phyloP scores from a whole-genome alignment of 1,140 invertebrate genomes.

The Uloborus diversus region DNA sequence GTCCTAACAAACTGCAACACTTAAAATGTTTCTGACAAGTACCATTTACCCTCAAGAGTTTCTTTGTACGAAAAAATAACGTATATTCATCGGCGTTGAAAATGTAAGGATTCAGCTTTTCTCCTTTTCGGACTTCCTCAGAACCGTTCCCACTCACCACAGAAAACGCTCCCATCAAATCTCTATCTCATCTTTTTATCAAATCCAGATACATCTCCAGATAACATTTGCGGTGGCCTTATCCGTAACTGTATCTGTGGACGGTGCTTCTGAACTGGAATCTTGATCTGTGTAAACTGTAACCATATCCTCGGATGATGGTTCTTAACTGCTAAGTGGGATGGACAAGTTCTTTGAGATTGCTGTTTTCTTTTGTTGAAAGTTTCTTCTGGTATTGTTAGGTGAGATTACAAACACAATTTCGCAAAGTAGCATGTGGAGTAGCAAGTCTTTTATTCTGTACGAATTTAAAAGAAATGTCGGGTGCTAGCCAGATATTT shows the following conservation, averaged over 20 bases:
- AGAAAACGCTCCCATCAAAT: not conserved
- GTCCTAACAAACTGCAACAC: too few relatives aligned
- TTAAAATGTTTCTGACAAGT: too few relatives aligned
- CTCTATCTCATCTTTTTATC: constrained; percentile 14
- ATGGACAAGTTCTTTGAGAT: constrained; percentile 20
- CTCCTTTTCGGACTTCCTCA: not conserved
- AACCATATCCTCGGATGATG: constrained; percentile 14
- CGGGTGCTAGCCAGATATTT: too few relatives aligned
- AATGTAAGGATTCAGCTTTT: constrained; percentile 10
- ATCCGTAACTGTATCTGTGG: constrained; percentile 43
- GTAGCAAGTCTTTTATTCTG: too few relatives aligned
- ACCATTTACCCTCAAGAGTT: not conserved
- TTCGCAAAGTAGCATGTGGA: too few relatives aligned
- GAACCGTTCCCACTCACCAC: not conserved
- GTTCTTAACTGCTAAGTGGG: constrained; percentile 11
- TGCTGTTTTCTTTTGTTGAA: constrained; percentile 21
- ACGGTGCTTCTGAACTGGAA: constrained; percentile 6
- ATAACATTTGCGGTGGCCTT: constrained; percentile 6
- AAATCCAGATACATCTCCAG: constrained; percentile 16
- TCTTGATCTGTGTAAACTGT: constrained; percentile 46
- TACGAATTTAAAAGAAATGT: too few relatives aligned
- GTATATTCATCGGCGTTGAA: not conserved
- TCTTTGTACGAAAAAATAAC: constrained; percentile 29
- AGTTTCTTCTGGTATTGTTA: constrained; percentile 15
- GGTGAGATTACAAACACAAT: too few relatives aligned